Evolutionary conservation across 2,113 vertebrate genomes (phyloP).

Genomic region (Lagopus muta): DNA sequence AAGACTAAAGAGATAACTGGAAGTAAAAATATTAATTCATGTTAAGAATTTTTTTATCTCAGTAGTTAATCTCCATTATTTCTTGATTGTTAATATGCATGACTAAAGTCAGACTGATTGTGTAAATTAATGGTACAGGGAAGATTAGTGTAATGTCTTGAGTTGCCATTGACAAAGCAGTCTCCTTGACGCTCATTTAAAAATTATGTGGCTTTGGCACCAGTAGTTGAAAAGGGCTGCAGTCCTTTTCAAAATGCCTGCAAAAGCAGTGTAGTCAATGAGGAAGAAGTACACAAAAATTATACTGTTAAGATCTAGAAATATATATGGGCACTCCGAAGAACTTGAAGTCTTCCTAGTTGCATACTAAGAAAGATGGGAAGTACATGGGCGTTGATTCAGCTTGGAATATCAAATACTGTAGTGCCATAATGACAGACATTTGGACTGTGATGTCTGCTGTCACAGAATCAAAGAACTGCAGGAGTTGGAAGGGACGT

Average conservation of each 20-base stretch:
- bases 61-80: background rate
- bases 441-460: rapidly evolving
- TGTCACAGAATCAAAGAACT: background rate
- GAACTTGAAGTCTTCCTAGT: background rate
- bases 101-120: background rate
- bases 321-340: background rate
- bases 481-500: no score
- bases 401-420: background rate
- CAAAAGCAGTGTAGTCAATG: background rate
- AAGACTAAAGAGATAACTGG: background rate
- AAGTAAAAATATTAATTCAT: background rate
- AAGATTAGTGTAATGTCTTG: background rate
- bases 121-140: background rate
- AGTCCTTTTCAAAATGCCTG: background rate
- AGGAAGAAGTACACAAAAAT: background rate
- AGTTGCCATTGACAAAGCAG: background rate
- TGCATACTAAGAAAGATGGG: background rate
- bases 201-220: background rate
- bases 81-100: background rate
- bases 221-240: background rate
- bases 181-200: background rate
- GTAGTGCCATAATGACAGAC: background rate
- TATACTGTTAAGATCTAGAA: background rate
- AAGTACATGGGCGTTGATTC: background rate
- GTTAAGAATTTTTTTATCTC: background rate